Percentiles rank a stretch among this genome's conserved stretches.
Evolutionary conservation across 2,888 invertebrate species (phyloP).

Genomic region (Aplocera efformata): DNA sequence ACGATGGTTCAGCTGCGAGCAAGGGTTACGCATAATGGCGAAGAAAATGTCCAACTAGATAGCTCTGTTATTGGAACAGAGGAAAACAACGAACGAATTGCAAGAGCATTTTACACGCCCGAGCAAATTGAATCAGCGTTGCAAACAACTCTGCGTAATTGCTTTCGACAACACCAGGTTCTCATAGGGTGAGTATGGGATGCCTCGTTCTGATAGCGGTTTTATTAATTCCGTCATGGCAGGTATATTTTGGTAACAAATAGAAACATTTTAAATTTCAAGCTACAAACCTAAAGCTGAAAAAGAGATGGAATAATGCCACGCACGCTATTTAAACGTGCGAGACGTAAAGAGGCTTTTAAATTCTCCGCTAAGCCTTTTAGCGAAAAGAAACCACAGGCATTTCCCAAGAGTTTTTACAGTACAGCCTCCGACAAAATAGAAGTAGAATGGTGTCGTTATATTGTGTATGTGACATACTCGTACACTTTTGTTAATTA

Average conservation of each 20-base stretch:
- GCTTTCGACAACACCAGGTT: conserved; percentile 66
- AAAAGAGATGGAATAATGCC: conserved; percentile 6
- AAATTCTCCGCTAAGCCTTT: conserved; percentile 23
- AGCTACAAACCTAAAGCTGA: too few species aligned
- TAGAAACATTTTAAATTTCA: conserved; percentile 37
- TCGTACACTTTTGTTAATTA: too few species aligned
- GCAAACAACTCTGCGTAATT: conserved; percentile 48
- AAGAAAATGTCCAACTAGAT: conserved; percentile 23
- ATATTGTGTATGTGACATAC: too few species aligned
- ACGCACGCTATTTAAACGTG: conserved; percentile 5
- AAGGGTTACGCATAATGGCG: conserved; percentile 28
- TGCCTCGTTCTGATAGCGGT: conserved; percentile 8
- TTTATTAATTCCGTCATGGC: too few species aligned
- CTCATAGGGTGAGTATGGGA: conserved; percentile 57
- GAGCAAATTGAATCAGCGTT: conserved; percentile 55
- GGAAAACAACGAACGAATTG: conserved; percentile 43
- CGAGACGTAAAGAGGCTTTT: conserved; percentile 13
- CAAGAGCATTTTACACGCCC: conserved; percentile 42
- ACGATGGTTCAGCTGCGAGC: conserved; percentile 47
- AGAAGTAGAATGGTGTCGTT: background rate
- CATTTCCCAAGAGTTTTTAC: conserved; percentile 16
- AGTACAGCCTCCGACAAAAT: background rate
- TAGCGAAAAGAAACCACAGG: conserved; percentile 18
- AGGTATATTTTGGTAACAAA: too few species aligned
- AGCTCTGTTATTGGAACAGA: conserved; percentile 22